Evolutionary conservation across 2,888 invertebrate genomes (phyloP), one percentile per base, ranked within the genome.

Genomic region (Tipula confusa): DNA sequence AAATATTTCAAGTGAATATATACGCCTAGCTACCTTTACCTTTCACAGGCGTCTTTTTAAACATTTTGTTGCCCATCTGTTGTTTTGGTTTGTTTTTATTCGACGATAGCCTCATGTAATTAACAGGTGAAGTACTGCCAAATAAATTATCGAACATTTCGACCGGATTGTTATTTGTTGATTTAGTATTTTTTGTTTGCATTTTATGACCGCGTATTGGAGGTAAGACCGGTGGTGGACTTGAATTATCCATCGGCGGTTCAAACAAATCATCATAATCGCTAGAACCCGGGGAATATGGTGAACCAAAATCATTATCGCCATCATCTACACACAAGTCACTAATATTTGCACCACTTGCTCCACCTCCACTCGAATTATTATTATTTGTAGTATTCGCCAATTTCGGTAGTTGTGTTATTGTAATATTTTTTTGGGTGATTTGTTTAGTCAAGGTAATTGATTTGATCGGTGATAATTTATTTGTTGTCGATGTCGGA

Each of bases 241-340:
- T 82, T 83, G 84, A 83, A 81, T 48, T 84, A 24, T 89, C 89
- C 84, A 87, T 87, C 11, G 95, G 96, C 83, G 96, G 96, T 89
- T 95, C 94, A 90, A 96, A 96, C 85, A 96, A 91, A 88, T 96
- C 96, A 86, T 96, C 96, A 88, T 95, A 96, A 89, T 96, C 95
- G 86, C 94, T 95, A n/a, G 96, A 95, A 81, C 95, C 96, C 0
- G 96, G 96, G 82, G 96, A 96, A 90, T 97, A 96, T 0, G 97
- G 97, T 28, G 96, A 96, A 86, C 94, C 94, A 88, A 94, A 92
- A 86, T 95, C 95, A 89, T 93, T 92, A 85, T 92, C 92, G 82
- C 92, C 91, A 86, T 93, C 94, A 48, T 83, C 84, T 7, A 29
- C 90, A 0, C 87, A 86, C 85, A 79, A 84, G 33, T 9, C 33